Percentiles rank a stretch among this genome's conserved stretches.
Conservation (phyloP, 2,888 invertebrate species). For the Cryptus armator region DNA sequence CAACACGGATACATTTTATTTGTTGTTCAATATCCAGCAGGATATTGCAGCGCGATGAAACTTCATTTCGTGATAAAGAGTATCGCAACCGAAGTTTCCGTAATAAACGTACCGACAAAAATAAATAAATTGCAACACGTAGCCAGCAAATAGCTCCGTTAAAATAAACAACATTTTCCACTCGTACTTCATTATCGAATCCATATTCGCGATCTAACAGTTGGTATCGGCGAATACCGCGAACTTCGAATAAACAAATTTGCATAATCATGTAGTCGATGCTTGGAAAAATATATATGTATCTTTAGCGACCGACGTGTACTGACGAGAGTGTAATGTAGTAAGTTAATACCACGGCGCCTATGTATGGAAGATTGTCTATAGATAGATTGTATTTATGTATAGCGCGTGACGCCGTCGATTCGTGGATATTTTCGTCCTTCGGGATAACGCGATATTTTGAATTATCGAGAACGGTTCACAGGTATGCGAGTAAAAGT, state of each 20-base stretch:
- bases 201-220: background rate
- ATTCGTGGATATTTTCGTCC: conserved; percentile 49
- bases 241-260: background rate
- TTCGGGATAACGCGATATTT: conserved; percentile 58
- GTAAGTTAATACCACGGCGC: no score
- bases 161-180: background rate
- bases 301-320: no score
- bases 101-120: background rate
- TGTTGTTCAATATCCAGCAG: background rate
- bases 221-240: background rate
- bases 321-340: no score
- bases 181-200: background rate
- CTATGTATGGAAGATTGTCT: background rate
- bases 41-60: background rate
- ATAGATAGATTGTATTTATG: background rate
- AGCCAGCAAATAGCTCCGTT: background rate
- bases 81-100: background rate
- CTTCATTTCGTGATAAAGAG: background rate
- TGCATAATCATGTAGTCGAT: background rate
- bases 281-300: no score
- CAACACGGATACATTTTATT: background rate
- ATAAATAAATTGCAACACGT: background rate
- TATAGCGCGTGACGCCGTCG: background rate
- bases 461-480: conserved; percentile 54
- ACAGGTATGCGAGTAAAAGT: conserved; percentile 51